These are phyloP conservation scores for Baryphthengus martii DNA, from an alignment of 2,113 vertebrate genomes.

Conservation along the genomic window DNA sequence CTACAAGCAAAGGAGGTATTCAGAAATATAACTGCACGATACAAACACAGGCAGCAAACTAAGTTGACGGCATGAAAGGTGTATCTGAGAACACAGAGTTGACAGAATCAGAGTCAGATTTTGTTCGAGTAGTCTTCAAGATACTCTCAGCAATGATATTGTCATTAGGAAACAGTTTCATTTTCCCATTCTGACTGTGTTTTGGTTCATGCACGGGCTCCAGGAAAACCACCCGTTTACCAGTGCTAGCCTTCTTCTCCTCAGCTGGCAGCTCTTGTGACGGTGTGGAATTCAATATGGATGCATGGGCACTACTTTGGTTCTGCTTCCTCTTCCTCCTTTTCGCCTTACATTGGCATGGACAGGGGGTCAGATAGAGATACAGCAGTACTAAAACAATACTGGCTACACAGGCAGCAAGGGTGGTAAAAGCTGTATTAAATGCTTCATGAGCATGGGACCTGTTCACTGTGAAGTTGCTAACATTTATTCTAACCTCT, in stretches of 20 bases:
- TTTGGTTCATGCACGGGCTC: slow-evolving; percentile 75
- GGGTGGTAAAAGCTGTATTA: slow-evolving; percentile 87
- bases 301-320: slow-evolving; percentile 63
- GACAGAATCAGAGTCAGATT: slow-evolving; percentile 72
- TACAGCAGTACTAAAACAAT: slow-evolving; percentile 86
- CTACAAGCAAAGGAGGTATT: slow-evolving; percentile 52
- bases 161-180: slow-evolving; percentile 69
- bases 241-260: slow-evolving; percentile 72
- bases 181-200: slow-evolving; percentile 71
- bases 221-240: slow-evolving; percentile 84
- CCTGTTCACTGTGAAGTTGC: slow-evolving; percentile 72
- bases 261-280: slow-evolving; percentile 64
- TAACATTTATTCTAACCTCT: slow-evolving; percentile 77
- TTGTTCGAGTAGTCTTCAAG: slow-evolving; percentile 79
- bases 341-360: slow-evolving; percentile 69
- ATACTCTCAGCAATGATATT: slow-evolving; percentile 77
- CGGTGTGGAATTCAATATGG: slow-evolving; percentile 64
- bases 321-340: slow-evolving; percentile 67
- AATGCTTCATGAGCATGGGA: slow-evolving; percentile 77
- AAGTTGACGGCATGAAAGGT: slow-evolving; percentile 67
- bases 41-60: slow-evolving; percentile 45
- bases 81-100: slow-evolving; percentile 74
- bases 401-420: slow-evolving; percentile 86
- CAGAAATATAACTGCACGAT: background rate
- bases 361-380: slow-evolving; percentile 86